Conservation (phyloP, 2,888 invertebrate species). For the Tolmerus cingulatus region DNA sequence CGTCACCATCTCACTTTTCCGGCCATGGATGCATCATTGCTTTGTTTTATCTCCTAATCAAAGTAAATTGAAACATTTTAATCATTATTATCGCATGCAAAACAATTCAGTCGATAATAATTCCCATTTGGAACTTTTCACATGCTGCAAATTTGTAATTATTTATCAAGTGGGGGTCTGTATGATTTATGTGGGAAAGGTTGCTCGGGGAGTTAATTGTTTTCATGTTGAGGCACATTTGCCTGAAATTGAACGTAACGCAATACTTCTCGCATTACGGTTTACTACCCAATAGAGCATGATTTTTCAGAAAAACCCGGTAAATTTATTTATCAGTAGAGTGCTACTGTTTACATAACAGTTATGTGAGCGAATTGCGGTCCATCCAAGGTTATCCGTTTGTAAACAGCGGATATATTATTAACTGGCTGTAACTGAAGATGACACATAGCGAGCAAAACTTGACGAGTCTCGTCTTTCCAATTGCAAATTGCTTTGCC, state of each 20-base stretch:
- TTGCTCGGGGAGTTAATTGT: neutral
- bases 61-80: neutral
- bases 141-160: neutral
- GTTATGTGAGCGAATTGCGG: constrained; percentile 25
- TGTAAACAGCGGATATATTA: neutral
- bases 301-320: neutral
- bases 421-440: constrained; percentile 1
- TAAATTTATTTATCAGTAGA: neutral
- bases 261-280: neutral
- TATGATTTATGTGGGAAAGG: neutral
- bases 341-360: constrained; percentile 21
- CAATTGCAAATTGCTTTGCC: neutral
- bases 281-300: neutral
- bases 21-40: neutral
- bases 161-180: neutral
- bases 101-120: neutral
- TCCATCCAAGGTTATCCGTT: neutral
- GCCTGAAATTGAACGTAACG: neutral
- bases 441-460: neutral
- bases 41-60: neutral
- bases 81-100: neutral
- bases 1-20: neutral
- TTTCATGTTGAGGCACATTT: neutral
- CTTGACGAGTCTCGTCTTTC: neutral
- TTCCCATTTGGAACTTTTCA: neutral